Conservation (phyloP, 2,113 vertebrate genomes). For the Acrocephalus arundinaceus region DNA sequence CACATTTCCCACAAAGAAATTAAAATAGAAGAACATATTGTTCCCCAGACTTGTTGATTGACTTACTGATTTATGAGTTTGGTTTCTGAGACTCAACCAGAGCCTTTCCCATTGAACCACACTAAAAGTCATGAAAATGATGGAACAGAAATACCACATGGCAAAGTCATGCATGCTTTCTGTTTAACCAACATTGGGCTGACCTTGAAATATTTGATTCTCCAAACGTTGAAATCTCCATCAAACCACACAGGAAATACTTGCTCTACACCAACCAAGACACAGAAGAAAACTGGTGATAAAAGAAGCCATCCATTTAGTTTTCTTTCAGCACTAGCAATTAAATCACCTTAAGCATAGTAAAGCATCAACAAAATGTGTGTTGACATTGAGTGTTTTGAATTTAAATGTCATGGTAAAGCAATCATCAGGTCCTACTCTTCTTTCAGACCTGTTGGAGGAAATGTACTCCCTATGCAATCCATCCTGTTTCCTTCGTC, state of each 20-base stretch:
- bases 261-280: not conserved
- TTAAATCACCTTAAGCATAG: not conserved
- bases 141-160: constrained; percentile 51
- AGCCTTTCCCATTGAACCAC: constrained; percentile 50
- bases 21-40: constrained; percentile 68
- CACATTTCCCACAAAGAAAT: constrained; percentile 61
- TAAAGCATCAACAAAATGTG: not conserved
- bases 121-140: constrained; percentile 52
- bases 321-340: constrained; percentile 4
- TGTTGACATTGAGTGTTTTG: not conserved
- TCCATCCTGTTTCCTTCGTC: not conserved
- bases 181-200: constrained; percentile 4
- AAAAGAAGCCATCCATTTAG: not conserved
- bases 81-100: constrained; percentile 55
- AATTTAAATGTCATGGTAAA: not conserved
- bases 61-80: constrained; percentile 66
- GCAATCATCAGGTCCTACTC: not conserved
- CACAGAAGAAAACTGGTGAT: not conserved
- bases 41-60: constrained; percentile 60
- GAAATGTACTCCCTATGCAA: not conserved
- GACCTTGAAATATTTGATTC: constrained; percentile 38
- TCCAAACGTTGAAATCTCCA: constrained; percentile 17
- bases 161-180: not conserved
- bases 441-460: not conserved
- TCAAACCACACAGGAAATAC: constrained; percentile 28